A percentile compares a stretch with the other conserved stretches of the same genome.
phyloP scores from a whole-genome alignment of 2,113 vertebrate genomes.

The Cyprinus carpio region DNA sequence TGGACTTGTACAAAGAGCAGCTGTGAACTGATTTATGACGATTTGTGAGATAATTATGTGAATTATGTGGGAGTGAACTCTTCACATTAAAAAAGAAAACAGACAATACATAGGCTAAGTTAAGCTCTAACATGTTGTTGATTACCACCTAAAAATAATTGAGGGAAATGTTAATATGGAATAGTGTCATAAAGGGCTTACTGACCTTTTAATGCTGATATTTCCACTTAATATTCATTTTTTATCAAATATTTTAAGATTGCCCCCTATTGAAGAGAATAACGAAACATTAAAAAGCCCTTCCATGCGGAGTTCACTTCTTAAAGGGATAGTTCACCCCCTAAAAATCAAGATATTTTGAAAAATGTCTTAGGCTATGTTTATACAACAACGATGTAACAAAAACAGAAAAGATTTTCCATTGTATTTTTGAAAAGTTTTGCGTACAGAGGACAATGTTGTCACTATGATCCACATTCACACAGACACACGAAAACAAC shows the following conservation, averaged over 20 bases:
- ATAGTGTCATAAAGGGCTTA: not conserved
- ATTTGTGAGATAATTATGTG: not conserved
- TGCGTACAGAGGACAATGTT: too few species aligned
- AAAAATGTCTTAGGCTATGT: not conserved
- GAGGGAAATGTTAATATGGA: not conserved
- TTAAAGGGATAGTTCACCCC: not conserved
- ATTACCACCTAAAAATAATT: not conserved
- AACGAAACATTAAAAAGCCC: not conserved
- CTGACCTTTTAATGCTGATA: not conserved
- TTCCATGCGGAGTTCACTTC: not conserved
- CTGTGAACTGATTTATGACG: constrained; percentile 5
- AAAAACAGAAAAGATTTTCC: too few species aligned
- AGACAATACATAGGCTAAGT: not conserved
- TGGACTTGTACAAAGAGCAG: constrained; percentile 7
- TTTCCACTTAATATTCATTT: not conserved
- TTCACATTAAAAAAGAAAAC: not conserved
- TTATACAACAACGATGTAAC: not conserved
- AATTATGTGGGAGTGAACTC: not conserved
- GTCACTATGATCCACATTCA: too few species aligned
- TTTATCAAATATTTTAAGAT: not conserved
- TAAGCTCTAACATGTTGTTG: not conserved
- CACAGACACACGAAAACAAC: too few species aligned
- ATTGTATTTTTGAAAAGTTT: too few species aligned
- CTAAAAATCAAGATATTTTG: not conserved
- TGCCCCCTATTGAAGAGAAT: not conserved